Percentiles rank a stretch among this genome's conserved stretches.
Conservation (phyloP, 2,888 invertebrate genomes). For the Lasius platythorax region DNA sequence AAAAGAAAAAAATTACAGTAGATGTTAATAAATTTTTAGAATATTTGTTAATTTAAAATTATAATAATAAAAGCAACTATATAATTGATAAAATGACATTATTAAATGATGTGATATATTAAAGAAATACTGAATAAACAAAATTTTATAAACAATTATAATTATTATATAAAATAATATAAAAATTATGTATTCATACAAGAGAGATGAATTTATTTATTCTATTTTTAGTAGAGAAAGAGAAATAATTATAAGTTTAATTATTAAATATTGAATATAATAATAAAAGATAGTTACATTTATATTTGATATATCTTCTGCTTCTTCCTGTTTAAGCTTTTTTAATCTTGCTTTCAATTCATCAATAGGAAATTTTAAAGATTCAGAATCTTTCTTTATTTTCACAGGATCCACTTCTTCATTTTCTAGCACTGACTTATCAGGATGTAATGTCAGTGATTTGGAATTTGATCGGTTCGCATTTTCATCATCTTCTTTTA, state of each 20-base stretch:
- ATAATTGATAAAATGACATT: background rate
- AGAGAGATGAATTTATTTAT: background rate
- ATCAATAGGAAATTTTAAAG: constrained; percentile 76
- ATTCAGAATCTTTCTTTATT: constrained; percentile 78
- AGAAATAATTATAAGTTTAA: background rate
- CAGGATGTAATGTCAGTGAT: constrained; percentile 80
- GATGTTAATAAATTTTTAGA: background rate
- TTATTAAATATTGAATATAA: background rate
- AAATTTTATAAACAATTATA: background rate
- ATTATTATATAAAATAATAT: background rate
- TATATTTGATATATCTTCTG: constrained; percentile 63
- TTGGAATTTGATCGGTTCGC: constrained; percentile 65
- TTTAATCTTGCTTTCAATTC: constrained; percentile 82
- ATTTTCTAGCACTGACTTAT: constrained; percentile 73
- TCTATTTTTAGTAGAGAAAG: background rate
- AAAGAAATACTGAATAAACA: background rate
- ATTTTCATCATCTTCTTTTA: constrained; percentile 56
- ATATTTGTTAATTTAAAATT: constrained; percentile 2
- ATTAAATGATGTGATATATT: background rate
- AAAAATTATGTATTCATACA: background rate
- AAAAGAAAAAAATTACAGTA: background rate
- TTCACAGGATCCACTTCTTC: constrained; percentile 59
- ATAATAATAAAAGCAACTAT: background rate
- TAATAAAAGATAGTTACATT: constrained; percentile 63
- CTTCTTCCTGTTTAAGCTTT: constrained; percentile 79